These are phyloP conservation scores for Myopa tessellatipennis DNA, from an alignment of 2,888 invertebrate genomes.

Conservation along the genomic window DNA sequence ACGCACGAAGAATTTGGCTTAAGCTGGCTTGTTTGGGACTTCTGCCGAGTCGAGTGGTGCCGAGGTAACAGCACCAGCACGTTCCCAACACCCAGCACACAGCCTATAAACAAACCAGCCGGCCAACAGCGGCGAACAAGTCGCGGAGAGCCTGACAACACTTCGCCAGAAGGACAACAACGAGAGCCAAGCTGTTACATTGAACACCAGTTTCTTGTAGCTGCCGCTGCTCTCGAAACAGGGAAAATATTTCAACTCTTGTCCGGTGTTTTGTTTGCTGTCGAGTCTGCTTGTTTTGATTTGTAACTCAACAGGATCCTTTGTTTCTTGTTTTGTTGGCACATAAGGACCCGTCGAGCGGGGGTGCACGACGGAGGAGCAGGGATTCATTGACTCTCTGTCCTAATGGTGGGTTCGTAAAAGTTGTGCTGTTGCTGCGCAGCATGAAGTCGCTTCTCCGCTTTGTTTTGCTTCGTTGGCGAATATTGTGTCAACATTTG, in stretches of 20 bases:
- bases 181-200: constrained; percentile 25
- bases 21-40: neutral
- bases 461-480: constrained; percentile 21
- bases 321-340: constrained; percentile 48
- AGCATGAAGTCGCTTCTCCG: constrained; percentile 32
- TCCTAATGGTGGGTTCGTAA: constrained; percentile 29
- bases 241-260: constrained; percentile 46
- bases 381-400: constrained; percentile 23
- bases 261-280: constrained; percentile 63
- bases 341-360: neutral
- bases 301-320: constrained; percentile 62
- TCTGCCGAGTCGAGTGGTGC: neutral
- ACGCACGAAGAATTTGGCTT: neutral
- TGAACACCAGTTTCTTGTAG: constrained; percentile 19
- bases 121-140: constrained; percentile 2
- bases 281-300: constrained; percentile 63
- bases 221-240: constrained; percentile 16
- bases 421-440: constrained; percentile 23
- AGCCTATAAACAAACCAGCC: neutral
- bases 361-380: neutral
- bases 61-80: constrained; percentile 2
- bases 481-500: constrained; percentile 39
- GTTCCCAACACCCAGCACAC: neutral
- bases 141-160: constrained; percentile 20
- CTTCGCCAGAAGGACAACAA: constrained; percentile 26